Conservation (phyloP, 2,797 vertebrate species). For the Hozukius guyotensis region DNA sequence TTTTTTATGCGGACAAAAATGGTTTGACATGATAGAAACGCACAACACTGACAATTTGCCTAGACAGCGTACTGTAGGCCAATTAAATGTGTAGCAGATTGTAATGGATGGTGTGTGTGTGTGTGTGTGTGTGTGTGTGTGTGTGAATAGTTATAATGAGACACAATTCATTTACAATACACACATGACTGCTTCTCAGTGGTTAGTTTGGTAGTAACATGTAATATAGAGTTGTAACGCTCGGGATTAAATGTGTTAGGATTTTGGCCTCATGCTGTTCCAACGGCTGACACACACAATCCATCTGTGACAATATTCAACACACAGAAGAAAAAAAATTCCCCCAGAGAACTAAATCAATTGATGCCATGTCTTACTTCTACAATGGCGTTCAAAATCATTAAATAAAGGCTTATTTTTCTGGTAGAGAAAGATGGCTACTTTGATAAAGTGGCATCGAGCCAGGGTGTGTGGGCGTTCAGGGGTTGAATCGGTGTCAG, state of each 20-base stretch:
- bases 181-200: slow-evolving; percentile 45
- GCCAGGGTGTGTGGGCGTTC: slow-evolving; percentile 54
- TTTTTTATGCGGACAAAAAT: slow-evolving; percentile 68
- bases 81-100: slow-evolving; percentile 55
- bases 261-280: slow-evolving; percentile 70
- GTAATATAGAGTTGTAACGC: slow-evolving; percentile 18
- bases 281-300: slow-evolving; percentile 65
- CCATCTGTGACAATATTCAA: slow-evolving; percentile 28
- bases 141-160: slow-evolving; percentile 59
- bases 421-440: slow-evolving; percentile 4
- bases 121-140: slow-evolving; percentile 5
- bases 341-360: neutral
- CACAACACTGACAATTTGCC: slow-evolving; percentile 72
- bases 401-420: slow-evolving; percentile 12
- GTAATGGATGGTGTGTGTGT: slow-evolving; percentile 32
- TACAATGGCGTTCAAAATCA: neutral
- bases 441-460: slow-evolving; percentile 30
- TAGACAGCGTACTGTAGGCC: slow-evolving; percentile 38
- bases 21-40: slow-evolving; percentile 67
- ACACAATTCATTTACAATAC: slow-evolving; percentile 56
- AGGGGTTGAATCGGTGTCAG: slow-evolving; percentile 66
- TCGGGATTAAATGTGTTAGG: slow-evolving; percentile 32
- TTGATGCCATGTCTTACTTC: neutral
- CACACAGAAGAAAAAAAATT: neutral
- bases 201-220: slow-evolving; percentile 56